These are phyloP conservation scores for Tiliacea aurago DNA, from an alignment of 2,888 invertebrate genomes.

Conservation along the genomic window DNA sequence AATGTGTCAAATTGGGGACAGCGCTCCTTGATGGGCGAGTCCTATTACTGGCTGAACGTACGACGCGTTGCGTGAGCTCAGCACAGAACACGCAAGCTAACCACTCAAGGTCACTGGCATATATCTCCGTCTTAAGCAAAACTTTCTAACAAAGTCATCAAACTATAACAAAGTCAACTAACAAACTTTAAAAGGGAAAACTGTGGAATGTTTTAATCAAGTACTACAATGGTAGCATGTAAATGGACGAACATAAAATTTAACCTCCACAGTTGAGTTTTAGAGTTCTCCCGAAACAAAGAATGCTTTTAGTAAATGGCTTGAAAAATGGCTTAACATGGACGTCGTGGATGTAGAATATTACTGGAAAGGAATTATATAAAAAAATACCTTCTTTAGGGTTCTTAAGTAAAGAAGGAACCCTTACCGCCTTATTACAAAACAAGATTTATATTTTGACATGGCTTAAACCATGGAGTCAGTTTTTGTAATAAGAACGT, in stretches of 20 bases:
- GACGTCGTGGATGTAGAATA: constrained; percentile 32
- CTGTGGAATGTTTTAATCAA: constrained; percentile 53
- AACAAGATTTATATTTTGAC: no score
- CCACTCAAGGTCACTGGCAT: no score
- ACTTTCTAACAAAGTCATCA: constrained; percentile 2
- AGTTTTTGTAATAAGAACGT: no score
- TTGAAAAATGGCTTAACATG: constrained; percentile 73
- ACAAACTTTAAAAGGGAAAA: constrained; percentile 28
- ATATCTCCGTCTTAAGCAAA: no score
- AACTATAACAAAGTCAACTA: constrained; percentile 22
- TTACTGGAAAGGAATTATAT: constrained; percentile 53
- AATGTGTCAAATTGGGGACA: no score
- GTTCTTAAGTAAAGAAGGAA: no score
- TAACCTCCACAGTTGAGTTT: constrained; percentile 64
- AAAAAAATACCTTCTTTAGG: background rate
- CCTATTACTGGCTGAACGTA: no score
- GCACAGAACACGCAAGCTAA: no score
- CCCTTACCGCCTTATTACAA: no score
- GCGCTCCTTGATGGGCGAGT: no score
- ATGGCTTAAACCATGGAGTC: no score
- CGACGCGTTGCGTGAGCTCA: no score
- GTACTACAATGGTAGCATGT: constrained; percentile 42
- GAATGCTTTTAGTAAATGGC: constrained; percentile 72
- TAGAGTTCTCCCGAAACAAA: constrained; percentile 70
- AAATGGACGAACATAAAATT: constrained; percentile 67